A percentile compares a stretch with the other conserved stretches of the same genome.
These are phyloP conservation scores for Montipora foliosa DNA, from an alignment of 64 coral and sea anemone species.

Conservation along the genomic window DNA sequence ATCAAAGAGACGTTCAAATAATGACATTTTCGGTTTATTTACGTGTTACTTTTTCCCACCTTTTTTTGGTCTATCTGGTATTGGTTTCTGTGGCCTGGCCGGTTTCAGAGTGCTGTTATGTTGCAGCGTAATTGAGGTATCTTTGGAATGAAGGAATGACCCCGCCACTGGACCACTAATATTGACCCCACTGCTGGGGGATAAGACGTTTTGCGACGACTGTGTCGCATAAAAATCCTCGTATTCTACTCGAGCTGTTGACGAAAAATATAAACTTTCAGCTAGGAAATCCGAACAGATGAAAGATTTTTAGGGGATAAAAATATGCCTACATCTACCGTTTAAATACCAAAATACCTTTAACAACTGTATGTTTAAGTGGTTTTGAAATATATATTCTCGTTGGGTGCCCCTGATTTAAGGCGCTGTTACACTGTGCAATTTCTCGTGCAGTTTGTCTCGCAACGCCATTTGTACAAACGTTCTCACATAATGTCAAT, in stretches of 20 bases:
- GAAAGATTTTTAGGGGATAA: conserved; percentile 47
- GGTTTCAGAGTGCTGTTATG: conserved; percentile 23
- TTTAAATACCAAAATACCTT: no score
- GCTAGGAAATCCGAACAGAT: not conserved
- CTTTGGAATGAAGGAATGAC: conserved; percentile 67
- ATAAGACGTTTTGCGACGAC: not conserved
- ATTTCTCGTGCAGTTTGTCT: no score
- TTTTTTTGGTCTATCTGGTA: conserved; percentile 39
- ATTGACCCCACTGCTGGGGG: conserved; percentile 6
- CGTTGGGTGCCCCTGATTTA: conserved; percentile 6
- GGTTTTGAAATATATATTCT: conserved; percentile 91
- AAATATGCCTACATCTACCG: no score
- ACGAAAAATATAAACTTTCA: no score
- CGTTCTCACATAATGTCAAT: no score
- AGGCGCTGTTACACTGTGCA: no score
- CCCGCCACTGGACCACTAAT: conserved; percentile 63
- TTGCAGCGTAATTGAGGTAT: not conserved
- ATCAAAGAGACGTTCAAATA: not conserved
- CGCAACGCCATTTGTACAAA: no score
- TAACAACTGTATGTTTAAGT: conserved; percentile 78
- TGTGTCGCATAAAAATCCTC: no score
- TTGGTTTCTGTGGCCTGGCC: conserved; percentile 36
- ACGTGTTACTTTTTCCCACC: not conserved
- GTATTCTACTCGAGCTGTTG: no score
- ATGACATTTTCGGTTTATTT: not conserved